Percentiles rank a stretch among this genome's conserved stretches.
phyloP scores from a whole-genome alignment of 2,888 invertebrate genomes.

The Creontiades dilutus region DNA sequence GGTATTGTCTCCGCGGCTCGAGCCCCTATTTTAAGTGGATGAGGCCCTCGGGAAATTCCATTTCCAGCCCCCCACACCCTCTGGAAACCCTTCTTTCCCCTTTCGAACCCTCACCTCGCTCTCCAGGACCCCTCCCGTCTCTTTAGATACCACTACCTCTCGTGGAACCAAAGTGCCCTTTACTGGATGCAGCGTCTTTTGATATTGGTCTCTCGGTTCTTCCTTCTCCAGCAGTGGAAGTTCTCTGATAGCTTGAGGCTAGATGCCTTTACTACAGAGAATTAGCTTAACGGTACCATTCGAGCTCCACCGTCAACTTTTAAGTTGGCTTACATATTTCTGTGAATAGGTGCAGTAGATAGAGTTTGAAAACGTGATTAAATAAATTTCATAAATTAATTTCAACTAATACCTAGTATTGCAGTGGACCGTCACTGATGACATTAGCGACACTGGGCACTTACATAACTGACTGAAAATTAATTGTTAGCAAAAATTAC shows the following conservation, averaged over 20 bases:
- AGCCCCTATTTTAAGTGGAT: conserved; percentile 57
- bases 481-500: no score
- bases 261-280: background rate
- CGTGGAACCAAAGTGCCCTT: conserved; percentile 26
- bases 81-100: background rate
- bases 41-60: conserved; percentile 56
- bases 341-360: background rate
- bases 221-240: background rate
- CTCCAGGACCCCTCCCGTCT: background rate
- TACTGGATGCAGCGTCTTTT: conserved; percentile 1
- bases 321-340: background rate
- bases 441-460: no score
- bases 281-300: background rate
- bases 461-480: no score
- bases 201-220: background rate
- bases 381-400: no score
- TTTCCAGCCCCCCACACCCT: background rate
- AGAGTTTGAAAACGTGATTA: no score
- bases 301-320: background rate
- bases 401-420: no score
- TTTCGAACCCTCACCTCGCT: background rate
- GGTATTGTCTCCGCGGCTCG: conserved; percentile 41
- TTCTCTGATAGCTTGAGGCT: background rate
- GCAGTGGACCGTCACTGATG: no score
- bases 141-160: conserved; percentile 17